Base-by-base conservation (phyloP, 2,888 invertebrate genomes). In the Drosophila robusta region DNA sequence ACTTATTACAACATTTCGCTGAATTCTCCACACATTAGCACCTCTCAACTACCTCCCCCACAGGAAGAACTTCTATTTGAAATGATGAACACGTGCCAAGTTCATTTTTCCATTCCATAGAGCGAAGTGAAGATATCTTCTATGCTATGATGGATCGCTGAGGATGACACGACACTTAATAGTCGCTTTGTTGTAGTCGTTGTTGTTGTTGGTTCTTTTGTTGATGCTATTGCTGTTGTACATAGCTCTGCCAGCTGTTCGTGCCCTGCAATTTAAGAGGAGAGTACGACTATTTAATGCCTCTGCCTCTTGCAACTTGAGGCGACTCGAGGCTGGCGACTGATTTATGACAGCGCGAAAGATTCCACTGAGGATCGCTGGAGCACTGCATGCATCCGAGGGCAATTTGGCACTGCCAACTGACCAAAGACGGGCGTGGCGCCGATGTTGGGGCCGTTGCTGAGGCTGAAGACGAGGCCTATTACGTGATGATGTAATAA, bases 401-500 rank as follows among this genome's bases (percentile, higher is more conserved):
- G 78, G 85, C 67, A 83, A 83, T 87, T 83, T 87, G 70, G 76
- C 66, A 78, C 57, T 61, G 54, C 24, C 55, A 73, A 50, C 65
- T 58, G 47, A 46, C 58, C 60, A 18, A 47, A 44, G 82, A 69
- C 85, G 77, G 82, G 87, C 82, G 84, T 83, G 84, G 78, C 84
- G 81, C 85, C 75, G 66, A 55, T 51, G 67, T 57, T 57, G 51
- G 57, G 22, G 61, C 32, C 41, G 68, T 56, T 14, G 60, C 54
- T 49, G 52, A 29, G 16, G 56, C 56, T 65, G 51, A 54, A 71
- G 75, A 71, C 55, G 78, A 66, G 73, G 78, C 75, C 87, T 70
- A 85, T 87, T 87, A 84, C 71, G 82, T 87, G 86, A 87, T 85
- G 84, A 85, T 87, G 88, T 87, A 85, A 85, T 85, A 85, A 85